Evolutionary conservation across 2,113 vertebrate species (phyloP).

Genomic region (Puntigrus tetrazona): DNA sequence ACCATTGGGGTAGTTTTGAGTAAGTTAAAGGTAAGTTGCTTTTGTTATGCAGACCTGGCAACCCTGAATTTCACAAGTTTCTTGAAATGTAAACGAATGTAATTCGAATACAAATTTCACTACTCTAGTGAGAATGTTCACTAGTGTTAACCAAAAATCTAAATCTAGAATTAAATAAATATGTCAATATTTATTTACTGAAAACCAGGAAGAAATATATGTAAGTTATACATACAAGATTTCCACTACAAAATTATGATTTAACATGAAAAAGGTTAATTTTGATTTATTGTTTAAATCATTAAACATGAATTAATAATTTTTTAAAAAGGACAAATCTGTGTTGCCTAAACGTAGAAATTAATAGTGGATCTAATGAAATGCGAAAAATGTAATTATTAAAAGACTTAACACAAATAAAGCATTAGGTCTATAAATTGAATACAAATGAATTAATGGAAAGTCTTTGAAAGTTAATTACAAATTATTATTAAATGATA

Average conservation of each 20-base stretch:
- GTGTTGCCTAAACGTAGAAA: not conserved
- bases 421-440: not conserved
- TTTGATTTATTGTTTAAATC: too few species aligned
- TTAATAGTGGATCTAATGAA: not conserved
- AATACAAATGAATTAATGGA: not conserved
- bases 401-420: not conserved
- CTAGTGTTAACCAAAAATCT: too few species aligned
- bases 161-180: too few species aligned
- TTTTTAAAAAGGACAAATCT: not conserved
- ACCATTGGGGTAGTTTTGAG: not conserved
- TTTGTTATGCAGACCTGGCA: not conserved
- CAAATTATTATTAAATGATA: slow-evolving; percentile 40
- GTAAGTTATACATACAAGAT: not conserved
- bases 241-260: not conserved
- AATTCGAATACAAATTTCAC: too few species aligned
- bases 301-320: too few species aligned
- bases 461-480: slow-evolving; percentile 10
- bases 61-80: too few species aligned
- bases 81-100: too few species aligned
- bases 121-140: too few species aligned
- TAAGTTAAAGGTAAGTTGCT: too few species aligned
- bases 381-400: not conserved
- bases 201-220: too few species aligned
- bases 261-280: too few species aligned
- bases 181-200: too few species aligned